A percentile compares a stretch with the other conserved stretches of the same genome.
Conservation (phyloP, 1,140 invertebrate genomes). For the Wiebesia pumilae region DNA sequence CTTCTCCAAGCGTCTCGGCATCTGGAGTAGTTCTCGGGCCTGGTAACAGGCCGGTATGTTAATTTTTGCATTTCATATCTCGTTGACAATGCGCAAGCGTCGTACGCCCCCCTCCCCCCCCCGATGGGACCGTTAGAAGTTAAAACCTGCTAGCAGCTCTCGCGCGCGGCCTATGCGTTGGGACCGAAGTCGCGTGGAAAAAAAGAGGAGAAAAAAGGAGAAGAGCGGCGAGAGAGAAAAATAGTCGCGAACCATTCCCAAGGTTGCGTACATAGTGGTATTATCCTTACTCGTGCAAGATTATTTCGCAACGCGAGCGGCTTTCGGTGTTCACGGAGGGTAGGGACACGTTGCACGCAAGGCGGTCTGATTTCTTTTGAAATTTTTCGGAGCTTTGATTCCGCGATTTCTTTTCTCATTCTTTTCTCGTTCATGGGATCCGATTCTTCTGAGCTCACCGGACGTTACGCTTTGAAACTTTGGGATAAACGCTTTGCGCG, state of each 20-base stretch:
- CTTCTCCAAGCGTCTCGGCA: background rate
- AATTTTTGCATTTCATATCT: slow-evolving; percentile 72
- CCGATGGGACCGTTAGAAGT: slow-evolving; percentile 71
- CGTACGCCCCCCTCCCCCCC: slow-evolving; percentile 46
- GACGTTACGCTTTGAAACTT: background rate
- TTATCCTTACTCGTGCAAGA: slow-evolving; percentile 38
- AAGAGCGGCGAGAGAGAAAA: slow-evolving; percentile 2
- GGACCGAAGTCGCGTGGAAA: slow-evolving; percentile 10
- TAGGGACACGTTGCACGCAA: background rate
- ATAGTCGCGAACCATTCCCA: slow-evolving; percentile 38
- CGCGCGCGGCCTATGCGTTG: background rate
- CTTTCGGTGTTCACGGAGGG: background rate
- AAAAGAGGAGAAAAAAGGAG: background rate
- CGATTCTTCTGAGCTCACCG: background rate
- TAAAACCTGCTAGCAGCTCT: slow-evolving; percentile 68
- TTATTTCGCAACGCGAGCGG: slow-evolving; percentile 41
- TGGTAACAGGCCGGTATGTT: slow-evolving; percentile 69
- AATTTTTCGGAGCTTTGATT: slow-evolving; percentile 16
- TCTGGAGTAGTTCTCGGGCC: slow-evolving; percentile 22
- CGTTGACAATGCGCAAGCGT: slow-evolving; percentile 59
- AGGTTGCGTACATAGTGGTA: background rate
- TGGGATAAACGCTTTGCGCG: background rate
- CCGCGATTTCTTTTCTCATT: slow-evolving; percentile 1
- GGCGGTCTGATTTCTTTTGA: slow-evolving; percentile 51
- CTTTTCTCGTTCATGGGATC: background rate